Evolutionary conservation across 2,113 vertebrate species (phyloP), one percentile per base, ranked within the genome.

Genomic region (Ondatra zibethicus): DNA sequence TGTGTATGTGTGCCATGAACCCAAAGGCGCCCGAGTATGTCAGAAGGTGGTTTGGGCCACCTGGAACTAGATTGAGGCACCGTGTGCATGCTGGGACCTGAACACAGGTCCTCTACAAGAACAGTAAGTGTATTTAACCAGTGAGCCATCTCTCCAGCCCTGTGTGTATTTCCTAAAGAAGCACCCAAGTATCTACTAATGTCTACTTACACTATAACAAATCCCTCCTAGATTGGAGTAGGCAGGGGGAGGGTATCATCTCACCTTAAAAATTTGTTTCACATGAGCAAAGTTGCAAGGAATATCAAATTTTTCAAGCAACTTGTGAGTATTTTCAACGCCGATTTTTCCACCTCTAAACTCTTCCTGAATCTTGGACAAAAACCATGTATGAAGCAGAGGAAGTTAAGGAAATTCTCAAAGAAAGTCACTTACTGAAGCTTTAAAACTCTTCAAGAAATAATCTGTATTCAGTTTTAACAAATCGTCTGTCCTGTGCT

Each of bases 181-280:
- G 11, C 12, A 88, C 73, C 33, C 25, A 91, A 96, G 7, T 72
- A 61, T 7, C 13, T 77, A 81, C 16, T 29, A 31, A 55, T 8
- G 52, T 93, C 92, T 81, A 16, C 11, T 75, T 73, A 55, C 8
- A 55, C 23, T 80, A 31, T 1, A 78, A 68, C 76, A 88, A 96
- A 25, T 89, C 23, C 47, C 87, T 84, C 42, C 33, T 25, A 81
- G 63, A 4, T 0, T 63, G 3, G 29, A 8, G 12, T 17, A 87
- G 13, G 7, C 63, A 68, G 39, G 25, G 39, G 42, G 1, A 7
- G 1, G 72, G 75, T 25, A 17, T 92, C 55, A 93, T 68, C 98
- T 98, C 91, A 99, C 99, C 99, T 98, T 99, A 96, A 99, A 99
- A 95, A 99, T 42, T 42, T 97, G 94, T 94, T 98, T 98, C 82